These are phyloP conservation scores for Meta bourneti DNA, from an alignment of 2,888 invertebrate genomes.

Conservation along the genomic window DNA sequence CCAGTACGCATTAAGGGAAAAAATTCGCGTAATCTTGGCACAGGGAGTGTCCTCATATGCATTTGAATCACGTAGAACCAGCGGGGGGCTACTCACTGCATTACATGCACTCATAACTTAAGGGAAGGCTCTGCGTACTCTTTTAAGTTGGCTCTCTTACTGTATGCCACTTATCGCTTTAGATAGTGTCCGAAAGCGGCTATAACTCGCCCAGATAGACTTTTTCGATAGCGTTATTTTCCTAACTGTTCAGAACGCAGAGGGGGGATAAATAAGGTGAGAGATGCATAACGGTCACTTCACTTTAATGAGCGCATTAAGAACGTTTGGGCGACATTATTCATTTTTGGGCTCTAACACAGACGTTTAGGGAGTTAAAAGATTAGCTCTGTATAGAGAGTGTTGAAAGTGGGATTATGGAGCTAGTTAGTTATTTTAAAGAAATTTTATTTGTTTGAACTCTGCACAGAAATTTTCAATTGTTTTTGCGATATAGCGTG, in stretches of 20 bases:
- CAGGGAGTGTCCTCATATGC: conserved; percentile 66
- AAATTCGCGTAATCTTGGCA: conserved; percentile 12
- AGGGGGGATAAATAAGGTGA: conserved; percentile 31
- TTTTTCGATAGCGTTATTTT: conserved; percentile 70
- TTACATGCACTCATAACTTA: conserved; percentile 57
- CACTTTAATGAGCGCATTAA: conserved; percentile 24
- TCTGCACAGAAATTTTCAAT: no score
- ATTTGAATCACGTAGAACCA: conserved; percentile 64
- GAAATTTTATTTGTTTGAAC: no score
- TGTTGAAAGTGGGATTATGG: no score
- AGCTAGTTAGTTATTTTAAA: no score
- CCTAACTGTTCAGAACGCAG: conserved; percentile 33
- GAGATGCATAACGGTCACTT: conserved; percentile 24
- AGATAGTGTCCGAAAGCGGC: conserved; percentile 72
- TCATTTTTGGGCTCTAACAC: background rate
- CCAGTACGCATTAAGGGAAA: conserved; percentile 18
- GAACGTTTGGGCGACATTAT: background rate
- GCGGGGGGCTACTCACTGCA: conserved; percentile 60
- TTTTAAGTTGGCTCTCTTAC: conserved; percentile 25
- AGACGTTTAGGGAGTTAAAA: no score
- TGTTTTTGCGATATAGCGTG: no score
- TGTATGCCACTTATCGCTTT: conserved; percentile 57
- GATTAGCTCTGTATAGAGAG: no score
- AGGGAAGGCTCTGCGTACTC: conserved; percentile 20
- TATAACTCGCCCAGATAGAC: conserved; percentile 68